Evolutionary conservation across 2,113 vertebrate genomes (phyloP).

Genomic region (Hystrix brachyura): DNA sequence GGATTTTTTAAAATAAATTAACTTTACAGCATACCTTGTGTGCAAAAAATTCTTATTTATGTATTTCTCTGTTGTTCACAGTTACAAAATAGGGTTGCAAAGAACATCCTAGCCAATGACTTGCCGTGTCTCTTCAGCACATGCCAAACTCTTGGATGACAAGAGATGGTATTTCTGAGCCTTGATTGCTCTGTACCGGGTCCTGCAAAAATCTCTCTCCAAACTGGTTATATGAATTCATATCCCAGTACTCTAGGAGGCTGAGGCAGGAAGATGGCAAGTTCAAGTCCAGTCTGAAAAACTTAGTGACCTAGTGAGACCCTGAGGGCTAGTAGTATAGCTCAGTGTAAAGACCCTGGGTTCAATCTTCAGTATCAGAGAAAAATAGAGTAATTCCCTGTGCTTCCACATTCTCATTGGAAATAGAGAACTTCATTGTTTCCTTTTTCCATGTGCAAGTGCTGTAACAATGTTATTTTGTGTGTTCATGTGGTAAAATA

Average conservation of each 20-base stretch:
- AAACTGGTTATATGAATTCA: neutral
- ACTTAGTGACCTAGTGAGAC: neutral
- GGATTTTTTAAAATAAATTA: neutral
- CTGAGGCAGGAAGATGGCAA: neutral
- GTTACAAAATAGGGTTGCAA: neutral
- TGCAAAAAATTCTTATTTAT: neutral
- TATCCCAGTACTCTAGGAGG: neutral
- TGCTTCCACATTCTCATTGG: neutral
- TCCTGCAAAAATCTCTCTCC: neutral
- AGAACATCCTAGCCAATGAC: neutral
- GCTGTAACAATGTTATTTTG: neutral
- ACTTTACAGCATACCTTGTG: neutral
- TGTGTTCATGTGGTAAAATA: neutral
- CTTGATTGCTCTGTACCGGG: neutral
- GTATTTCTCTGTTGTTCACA: neutral
- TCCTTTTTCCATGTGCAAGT: neutral
- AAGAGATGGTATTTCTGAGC: neutral
- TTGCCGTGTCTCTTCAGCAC: neutral
- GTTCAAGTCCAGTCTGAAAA: neutral
- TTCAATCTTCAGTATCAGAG: neutral
- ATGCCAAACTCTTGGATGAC: neutral
- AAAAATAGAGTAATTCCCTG: neutral
- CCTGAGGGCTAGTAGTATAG: neutral
- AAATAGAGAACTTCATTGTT: neutral
- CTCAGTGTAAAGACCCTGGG: neutral